Conservation (phyloP, 2,888 invertebrate species). For the Chrysotoxum bicinctum region DNA sequence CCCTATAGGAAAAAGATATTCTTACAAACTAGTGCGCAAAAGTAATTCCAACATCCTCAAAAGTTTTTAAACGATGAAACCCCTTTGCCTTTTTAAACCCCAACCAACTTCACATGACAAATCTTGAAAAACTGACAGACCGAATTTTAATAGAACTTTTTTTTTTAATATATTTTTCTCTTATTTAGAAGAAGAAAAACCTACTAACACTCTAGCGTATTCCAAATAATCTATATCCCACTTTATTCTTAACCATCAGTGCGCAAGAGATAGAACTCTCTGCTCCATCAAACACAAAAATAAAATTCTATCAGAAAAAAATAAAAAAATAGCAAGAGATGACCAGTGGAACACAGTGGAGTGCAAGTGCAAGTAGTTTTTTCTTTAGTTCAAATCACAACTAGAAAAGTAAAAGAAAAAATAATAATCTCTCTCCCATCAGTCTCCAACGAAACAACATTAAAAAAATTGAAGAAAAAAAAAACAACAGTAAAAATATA, state of each 20-base stretch:
- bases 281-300: conserved; percentile 8
- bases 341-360: conserved; percentile 33
- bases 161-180: conserved; percentile 26
- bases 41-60: neutral
- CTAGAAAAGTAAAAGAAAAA: conserved; percentile 42
- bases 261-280: conserved; percentile 59
- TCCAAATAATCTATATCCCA: conserved; percentile 64
- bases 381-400: conserved; percentile 13
- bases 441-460: conserved; percentile 55
- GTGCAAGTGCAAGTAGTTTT: conserved; percentile 44
- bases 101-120: conserved; percentile 57
- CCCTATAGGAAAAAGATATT: too few species aligned
- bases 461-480: conserved; percentile 27
- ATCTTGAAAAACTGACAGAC: conserved; percentile 54
- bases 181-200: conserved; percentile 57
- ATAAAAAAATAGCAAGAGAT: conserved; percentile 37
- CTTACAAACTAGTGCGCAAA: conserved; percentile 46
- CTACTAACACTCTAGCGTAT: conserved; percentile 47
- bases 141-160: neutral
- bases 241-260: conserved; percentile 43
- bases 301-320: conserved; percentile 38
- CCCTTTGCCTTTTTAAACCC: neutral
- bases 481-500: conserved; percentile 37
- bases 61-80: neutral
- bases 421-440: conserved; percentile 49